These are phyloP conservation scores for Nebria salina DNA, from an alignment of 2,888 invertebrate genomes.

Conservation along the genomic window DNA sequence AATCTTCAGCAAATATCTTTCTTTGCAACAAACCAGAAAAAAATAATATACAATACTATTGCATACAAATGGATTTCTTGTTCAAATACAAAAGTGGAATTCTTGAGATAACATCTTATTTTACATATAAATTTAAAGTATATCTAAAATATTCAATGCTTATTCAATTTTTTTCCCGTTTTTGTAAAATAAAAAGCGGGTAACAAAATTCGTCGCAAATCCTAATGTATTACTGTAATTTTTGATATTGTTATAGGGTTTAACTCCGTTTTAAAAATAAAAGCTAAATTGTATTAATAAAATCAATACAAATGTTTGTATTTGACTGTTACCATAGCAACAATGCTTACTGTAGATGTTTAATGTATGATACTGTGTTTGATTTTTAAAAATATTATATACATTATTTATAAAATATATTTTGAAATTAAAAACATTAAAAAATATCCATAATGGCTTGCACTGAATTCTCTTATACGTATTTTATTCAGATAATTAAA, in stretches of 20 bases:
- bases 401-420: too few relatives aligned
- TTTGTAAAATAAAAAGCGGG: background rate
- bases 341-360: background rate
- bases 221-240: background rate
- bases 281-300: background rate
- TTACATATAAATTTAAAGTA: background rate
- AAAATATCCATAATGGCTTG: too few relatives aligned
- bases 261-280: background rate
- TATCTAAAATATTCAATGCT: background rate
- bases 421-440: too few relatives aligned
- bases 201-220: background rate
- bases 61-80: slow-evolving; percentile 1
- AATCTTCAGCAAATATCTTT: slow-evolving; percentile 24
- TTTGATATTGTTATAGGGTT: background rate
- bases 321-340: background rate
- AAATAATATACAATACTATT: background rate
- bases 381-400: background rate
- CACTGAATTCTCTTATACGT: too few relatives aligned
- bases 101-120: background rate
- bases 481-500: too few relatives aligned
- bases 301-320: background rate
- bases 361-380: background rate
- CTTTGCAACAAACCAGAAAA: background rate
- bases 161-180: background rate
- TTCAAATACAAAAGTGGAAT: background rate